Evolutionary conservation across 2,113 vertebrate species (phyloP).

Genomic region (Cettia cetti): DNA sequence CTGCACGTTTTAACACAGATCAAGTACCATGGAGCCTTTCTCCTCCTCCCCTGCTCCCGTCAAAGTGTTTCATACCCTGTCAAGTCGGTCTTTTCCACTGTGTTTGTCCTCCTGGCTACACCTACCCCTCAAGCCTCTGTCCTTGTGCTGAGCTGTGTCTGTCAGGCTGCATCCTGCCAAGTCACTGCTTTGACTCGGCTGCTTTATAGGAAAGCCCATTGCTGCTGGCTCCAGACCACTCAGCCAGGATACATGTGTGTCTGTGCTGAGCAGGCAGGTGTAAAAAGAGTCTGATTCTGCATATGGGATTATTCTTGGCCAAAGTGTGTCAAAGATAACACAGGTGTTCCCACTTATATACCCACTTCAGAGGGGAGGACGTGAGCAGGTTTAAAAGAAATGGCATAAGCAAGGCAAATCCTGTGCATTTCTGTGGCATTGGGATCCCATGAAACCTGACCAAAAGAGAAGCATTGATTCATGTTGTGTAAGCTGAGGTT

Average conservation of each 20-base stretch:
- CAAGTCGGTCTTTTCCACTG: neutral
- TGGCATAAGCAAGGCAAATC: neutral
- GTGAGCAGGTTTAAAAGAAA: neutral
- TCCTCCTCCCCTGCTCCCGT: neutral
- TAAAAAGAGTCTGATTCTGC: neutral
- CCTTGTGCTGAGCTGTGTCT: neutral
- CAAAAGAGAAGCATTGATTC: neutral
- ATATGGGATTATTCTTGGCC: slow-evolving; percentile 24
- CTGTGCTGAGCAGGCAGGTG: neutral
- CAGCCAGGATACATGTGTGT: rapidly evolving
- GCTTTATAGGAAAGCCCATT: neutral
- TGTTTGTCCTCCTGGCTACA: neutral
- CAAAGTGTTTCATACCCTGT: neutral
- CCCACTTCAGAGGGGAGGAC: neutral
- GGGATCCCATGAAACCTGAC: neutral
- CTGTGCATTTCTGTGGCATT: neutral
- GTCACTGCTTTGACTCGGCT: neutral
- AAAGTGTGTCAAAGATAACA: neutral
- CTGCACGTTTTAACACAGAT: neutral
- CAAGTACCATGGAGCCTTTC: neutral
- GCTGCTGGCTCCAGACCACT: neutral
- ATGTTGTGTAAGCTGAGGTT: neutral
- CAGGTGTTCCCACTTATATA: neutral
- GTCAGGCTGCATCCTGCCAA: neutral
- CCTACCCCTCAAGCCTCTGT: neutral